Base-by-base conservation (phyloP, 2,113 vertebrate genomes). In the Sinosuthora webbiana region DNA sequence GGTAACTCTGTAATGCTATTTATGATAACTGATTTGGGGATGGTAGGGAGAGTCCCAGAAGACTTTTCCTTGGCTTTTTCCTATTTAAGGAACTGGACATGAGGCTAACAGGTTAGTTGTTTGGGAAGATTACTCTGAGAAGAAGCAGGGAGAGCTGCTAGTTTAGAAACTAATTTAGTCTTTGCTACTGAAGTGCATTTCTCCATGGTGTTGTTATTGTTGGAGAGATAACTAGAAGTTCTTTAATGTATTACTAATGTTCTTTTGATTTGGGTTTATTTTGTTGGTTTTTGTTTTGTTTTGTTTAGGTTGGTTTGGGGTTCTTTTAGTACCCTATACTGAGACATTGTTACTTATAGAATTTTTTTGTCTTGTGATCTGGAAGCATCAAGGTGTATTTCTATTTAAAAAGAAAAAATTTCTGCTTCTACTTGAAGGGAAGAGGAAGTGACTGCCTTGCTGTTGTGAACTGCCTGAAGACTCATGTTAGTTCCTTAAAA, bases 51-150 rank as follows among this genome's bases (percentile, higher is more conserved):
- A 6, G 13, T 7, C 13, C 12, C 21, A 71, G 37, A 49, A 91
- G 10, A 19, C 5, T 30, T 60, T 12, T 9, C 6, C 8, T 81
- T 67, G 11, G 6, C 9, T 63, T 62, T 22, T 25, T 78, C 27
- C 25, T 79, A 3, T 41, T 75, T 63, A 59, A 76, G 45, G 21
- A 39, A 10, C 28, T 74, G 39, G 31, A 30, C 4, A 9, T 3
- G 11, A 13, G 3, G 2, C 3, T 63, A 3, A 45, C 1, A 37
- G 7, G 7, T 60, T 5, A n/a, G 31, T 16, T 59, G 6, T 2
- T 83, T 52, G 9, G 20, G 21, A 65, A 74, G 8, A 8, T 27
- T 11, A 33, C 18, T 22, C 7, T 81, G 83, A 62, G 53, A 71
- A 62, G 28, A 56, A 17, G 17, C 0, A 56, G 10, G 8, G 13